Conservation (phyloP, 2,797 vertebrate species). For the Trachops cirrhosus region DNA sequence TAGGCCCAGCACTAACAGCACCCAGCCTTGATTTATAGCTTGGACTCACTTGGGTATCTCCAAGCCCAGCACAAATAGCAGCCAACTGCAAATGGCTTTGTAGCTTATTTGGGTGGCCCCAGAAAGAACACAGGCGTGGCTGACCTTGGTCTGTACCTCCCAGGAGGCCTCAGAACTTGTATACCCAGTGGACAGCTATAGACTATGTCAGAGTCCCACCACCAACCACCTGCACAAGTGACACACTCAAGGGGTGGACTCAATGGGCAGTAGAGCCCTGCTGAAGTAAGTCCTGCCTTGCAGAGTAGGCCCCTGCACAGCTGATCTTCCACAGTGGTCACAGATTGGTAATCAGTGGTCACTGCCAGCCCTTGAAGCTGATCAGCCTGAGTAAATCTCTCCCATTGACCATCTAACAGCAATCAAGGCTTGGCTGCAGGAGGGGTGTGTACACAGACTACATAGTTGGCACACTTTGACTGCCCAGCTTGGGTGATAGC, state of each 20-base stretch:
- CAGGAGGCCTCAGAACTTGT: not conserved
- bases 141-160: not conserved
- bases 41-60: not conserved
- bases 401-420: not conserved
- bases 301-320: too few species aligned
- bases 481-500: not conserved
- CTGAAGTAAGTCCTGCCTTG: not conserved
- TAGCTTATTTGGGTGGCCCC: not conserved
- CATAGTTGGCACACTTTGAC: not conserved
- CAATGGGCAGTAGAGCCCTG: not conserved
- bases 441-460: not conserved
- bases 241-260: not conserved
- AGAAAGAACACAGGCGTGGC: not conserved
- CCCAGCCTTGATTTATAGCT: not conserved
- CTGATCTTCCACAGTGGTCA: not conserved
- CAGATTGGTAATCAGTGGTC: not conserved
- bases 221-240: not conserved
- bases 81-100: not conserved
- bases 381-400: not conserved
- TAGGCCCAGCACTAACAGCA: not conserved
- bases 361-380: not conserved
- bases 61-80: not conserved
- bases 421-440: not conserved
- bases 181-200: not conserved
- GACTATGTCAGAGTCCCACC: not conserved